A percentile compares a stretch with the other conserved stretches of the same genome.
These are phyloP conservation scores for Drosophila mercatorum DNA, from an alignment of 2,888 invertebrate genomes.

Conservation along the genomic window DNA sequence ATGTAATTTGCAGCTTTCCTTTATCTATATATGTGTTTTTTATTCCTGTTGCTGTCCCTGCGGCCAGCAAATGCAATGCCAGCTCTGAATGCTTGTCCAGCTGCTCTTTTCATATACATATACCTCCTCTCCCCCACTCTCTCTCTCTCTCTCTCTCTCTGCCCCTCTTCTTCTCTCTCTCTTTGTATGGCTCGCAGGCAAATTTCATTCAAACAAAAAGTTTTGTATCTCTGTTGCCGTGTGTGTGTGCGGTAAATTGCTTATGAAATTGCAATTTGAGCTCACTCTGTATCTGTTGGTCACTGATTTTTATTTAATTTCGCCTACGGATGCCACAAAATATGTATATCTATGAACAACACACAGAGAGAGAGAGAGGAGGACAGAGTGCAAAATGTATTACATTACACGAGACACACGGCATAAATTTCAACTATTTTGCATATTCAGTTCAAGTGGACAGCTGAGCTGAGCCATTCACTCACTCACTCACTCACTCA, in stretches of 20 bases:
- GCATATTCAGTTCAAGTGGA: constrained; percentile 60
- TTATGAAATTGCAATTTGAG: constrained; percentile 82
- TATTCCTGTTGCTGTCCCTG: constrained; percentile 39
- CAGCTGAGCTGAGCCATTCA: constrained; percentile 7
- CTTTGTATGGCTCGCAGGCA: constrained; percentile 47
- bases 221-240: constrained; percentile 46
- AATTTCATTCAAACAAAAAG: constrained; percentile 64
- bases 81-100: constrained; percentile 47
- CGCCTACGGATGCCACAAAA: constrained; percentile 56
- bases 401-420: constrained; percentile 71
- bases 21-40: constrained; percentile 12
- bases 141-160: background rate
- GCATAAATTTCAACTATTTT: constrained; percentile 69
- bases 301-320: constrained; percentile 79
- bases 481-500: constrained; percentile 17
- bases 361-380: constrained; percentile 13
- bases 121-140: too few relatives aligned
- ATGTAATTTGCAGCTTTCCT: constrained; percentile 74
- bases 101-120: constrained; percentile 44
- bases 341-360: constrained; percentile 13
- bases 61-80: constrained; percentile 50
- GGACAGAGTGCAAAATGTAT: constrained; percentile 55
- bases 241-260: constrained; percentile 73
- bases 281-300: constrained; percentile 63
- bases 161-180: background rate